Percentiles rank a stretch among this genome's conserved stretches.
These are phyloP conservation scores for Mimumesa dahlbomi DNA, from an alignment of 2,888 invertebrate species.

Conservation along the genomic window DNA sequence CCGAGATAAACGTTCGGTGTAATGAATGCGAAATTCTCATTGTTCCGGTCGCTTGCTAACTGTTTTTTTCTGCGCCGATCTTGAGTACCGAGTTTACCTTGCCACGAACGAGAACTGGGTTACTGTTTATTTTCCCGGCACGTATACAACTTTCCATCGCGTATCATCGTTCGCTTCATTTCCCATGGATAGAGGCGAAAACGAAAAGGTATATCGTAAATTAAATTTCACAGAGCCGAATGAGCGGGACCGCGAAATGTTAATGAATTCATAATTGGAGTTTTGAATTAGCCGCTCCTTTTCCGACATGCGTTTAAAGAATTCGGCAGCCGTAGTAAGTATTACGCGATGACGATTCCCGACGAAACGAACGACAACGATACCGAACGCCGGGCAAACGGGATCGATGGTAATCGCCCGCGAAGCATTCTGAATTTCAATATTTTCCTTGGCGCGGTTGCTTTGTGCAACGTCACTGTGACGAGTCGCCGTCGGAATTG, in stretches of 20 bases:
- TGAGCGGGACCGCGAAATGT: neutral
- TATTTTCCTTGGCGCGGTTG: conserved; percentile 14
- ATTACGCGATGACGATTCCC: neutral
- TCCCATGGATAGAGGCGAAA: neutral
- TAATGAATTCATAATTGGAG: neutral
- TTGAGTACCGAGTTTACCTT: conserved; percentile 16
- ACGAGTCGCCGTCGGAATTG: conserved; percentile 13
- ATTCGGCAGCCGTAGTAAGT: neutral
- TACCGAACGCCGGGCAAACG: neutral
- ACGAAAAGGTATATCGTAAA: neutral
- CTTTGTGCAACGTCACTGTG: conserved; percentile 8
- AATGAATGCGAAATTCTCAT: conserved; percentile 10
- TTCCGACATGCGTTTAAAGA: neutral
- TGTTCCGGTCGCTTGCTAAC: neutral
- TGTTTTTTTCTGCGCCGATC: conserved; percentile 1
- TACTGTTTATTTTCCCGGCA: conserved; percentile 33
- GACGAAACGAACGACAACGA: neutral
- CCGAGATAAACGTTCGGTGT: no score
- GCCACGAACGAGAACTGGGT: conserved; percentile 35
- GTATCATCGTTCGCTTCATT: conserved; percentile 1
- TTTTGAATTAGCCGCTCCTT: neutral
- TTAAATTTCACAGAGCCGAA: conserved; percentile 4
- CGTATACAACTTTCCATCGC: conserved; percentile 3
- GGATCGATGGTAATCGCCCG: conserved; percentile 24
- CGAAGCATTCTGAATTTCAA: conserved; percentile 35